Conservation (phyloP, 2,113 vertebrate genomes). For the Eulacestoma nigropectus region DNA sequence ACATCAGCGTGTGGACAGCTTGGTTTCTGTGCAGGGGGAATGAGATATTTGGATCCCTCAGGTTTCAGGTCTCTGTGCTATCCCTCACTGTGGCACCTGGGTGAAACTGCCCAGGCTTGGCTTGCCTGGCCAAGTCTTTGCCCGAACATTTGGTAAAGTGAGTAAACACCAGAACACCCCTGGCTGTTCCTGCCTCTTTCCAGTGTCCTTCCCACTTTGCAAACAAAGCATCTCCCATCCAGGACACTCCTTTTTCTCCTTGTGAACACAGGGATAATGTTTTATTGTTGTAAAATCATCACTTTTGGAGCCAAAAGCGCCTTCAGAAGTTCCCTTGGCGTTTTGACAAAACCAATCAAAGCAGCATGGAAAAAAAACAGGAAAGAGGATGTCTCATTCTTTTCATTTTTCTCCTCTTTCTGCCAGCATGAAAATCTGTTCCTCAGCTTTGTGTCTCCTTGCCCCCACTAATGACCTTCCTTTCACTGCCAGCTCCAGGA, state of each 20-base stretch:
- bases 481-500: background rate
- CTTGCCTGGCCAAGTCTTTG: background rate
- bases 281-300: background rate
- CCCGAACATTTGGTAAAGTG: background rate
- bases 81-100: background rate
- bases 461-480: background rate
- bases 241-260: background rate
- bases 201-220: background rate
- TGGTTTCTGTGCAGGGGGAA: background rate
- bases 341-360: background rate
- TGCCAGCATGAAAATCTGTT: background rate
- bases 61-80: background rate
- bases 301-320: background rate
- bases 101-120: background rate
- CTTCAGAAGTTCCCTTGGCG: background rate
- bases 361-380: background rate
- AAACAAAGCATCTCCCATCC: background rate
- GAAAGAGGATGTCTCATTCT: background rate
- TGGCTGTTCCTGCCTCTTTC: background rate
- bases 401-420: background rate
- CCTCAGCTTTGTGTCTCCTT: background rate
- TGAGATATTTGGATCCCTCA: background rate
- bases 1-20: background rate
- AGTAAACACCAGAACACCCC: background rate
- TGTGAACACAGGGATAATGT: background rate